A percentile compares a stretch with the other conserved stretches of the same genome.
Conservation (phyloP, 1,140 invertebrate species). For the Spodoptera frugiperda region DNA sequence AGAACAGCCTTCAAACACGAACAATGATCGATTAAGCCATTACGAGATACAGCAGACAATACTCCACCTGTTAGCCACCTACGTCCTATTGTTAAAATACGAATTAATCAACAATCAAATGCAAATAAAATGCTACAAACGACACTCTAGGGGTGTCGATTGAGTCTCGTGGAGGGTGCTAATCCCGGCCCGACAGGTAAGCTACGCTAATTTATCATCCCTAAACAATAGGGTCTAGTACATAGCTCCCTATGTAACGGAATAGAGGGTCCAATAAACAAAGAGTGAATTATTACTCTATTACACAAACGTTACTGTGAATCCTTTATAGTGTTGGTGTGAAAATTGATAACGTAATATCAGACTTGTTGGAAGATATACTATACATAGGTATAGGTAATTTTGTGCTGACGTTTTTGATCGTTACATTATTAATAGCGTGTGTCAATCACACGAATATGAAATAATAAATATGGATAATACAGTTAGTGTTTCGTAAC, state of each 20-base stretch:
- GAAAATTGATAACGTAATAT: neutral
- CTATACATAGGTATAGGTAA: no score
- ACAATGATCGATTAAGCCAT: constrained; percentile 27
- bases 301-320: constrained; percentile 33
- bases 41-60: neutral
- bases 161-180: constrained; percentile 65
- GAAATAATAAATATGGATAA: no score
- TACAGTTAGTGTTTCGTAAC: no score
- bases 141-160: constrained; percentile 66
- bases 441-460: no score
- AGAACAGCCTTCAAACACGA: constrained; percentile 5
- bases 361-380: no score
- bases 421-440: no score
- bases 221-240: constrained; percentile 76
- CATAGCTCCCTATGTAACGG: constrained; percentile 65
- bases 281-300: constrained; percentile 61
- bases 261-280: constrained; percentile 69
- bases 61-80: constrained; percentile 23
- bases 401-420: no score
- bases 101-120: constrained; percentile 78
- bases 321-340: constrained; percentile 11
- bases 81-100: constrained; percentile 63
- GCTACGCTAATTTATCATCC: constrained; percentile 81
- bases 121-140: constrained; percentile 75
- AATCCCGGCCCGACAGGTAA: constrained; percentile 79